Evolutionary conservation across 2,888 invertebrate genomes (phyloP).

Genomic region (Drosophila pullipes): DNA sequence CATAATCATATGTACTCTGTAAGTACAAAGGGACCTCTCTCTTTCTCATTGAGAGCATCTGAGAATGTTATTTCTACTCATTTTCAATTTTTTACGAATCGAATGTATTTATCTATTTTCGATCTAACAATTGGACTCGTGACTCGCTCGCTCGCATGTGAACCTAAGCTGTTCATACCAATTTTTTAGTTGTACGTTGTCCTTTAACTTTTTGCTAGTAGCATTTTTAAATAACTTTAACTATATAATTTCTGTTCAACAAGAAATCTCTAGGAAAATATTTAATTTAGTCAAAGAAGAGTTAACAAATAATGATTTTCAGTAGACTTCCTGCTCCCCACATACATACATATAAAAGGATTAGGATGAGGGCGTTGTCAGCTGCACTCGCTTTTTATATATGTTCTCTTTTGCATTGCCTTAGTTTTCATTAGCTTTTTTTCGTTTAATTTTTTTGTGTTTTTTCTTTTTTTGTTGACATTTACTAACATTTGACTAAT

Average conservation of each 20-base stretch:
- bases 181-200: constrained; percentile 17
- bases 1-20: constrained; percentile 19
- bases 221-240: background rate
- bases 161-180: background rate
- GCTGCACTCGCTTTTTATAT: constrained; percentile 25
- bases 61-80: constrained; percentile 25
- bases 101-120: background rate
- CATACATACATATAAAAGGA: background rate
- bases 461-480: constrained; percentile 5
- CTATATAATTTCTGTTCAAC: background rate
- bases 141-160: background rate
- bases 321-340: background rate
- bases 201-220: constrained; percentile 6
- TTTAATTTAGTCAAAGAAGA: background rate
- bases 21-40: constrained; percentile 16
- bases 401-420: constrained; percentile 36
- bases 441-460: constrained; percentile 2
- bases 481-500: constrained; percentile 75
- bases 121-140: background rate
- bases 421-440: constrained; percentile 30
- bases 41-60: constrained; percentile 7
- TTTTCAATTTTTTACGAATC: constrained; percentile 14
- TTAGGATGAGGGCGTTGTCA: constrained; percentile 29
- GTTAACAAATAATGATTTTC: background rate
- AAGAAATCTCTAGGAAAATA: background rate